Evolutionary conservation across 2,888 invertebrate genomes (phyloP).

Genomic region (Proisotoma minuta): DNA sequence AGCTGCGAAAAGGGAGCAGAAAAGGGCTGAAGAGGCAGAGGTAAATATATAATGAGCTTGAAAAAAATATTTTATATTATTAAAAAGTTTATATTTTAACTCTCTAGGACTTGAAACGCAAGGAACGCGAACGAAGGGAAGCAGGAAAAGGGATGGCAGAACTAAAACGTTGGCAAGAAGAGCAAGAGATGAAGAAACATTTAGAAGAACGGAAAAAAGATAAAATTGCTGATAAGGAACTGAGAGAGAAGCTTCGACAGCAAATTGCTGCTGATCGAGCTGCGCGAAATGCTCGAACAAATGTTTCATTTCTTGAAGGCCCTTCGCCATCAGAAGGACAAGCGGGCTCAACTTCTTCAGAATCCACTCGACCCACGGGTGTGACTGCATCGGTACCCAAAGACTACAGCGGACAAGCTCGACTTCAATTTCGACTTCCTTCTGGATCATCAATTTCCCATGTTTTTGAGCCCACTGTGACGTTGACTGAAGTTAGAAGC

Average conservation of each 20-base stretch:
- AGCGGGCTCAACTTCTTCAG: neutral
- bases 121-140: slow-evolving; percentile 68
- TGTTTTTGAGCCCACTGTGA: slow-evolving; percentile 65
- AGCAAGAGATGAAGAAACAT: slow-evolving; percentile 67
- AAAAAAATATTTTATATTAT: neutral
- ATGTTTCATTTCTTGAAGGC: slow-evolving; percentile 30
- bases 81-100: slow-evolving; percentile 4
- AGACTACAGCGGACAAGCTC: slow-evolving; percentile 56
- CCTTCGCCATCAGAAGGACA: neutral
- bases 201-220: slow-evolving; percentile 71
- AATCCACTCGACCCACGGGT: slow-evolving; percentile 5
- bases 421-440: slow-evolving; percentile 81
- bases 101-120: slow-evolving; percentile 51
- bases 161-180: slow-evolving; percentile 68
- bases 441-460: slow-evolving; percentile 71
- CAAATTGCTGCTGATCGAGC: slow-evolving; percentile 82
- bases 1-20: slow-evolving; percentile 62
- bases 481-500: slow-evolving; percentile 58
- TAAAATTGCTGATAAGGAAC: slow-evolving; percentile 67
- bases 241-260: slow-evolving; percentile 69
- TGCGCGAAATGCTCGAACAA: slow-evolving; percentile 54
- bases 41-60: slow-evolving; percentile 48
- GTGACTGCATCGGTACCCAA: slow-evolving; percentile 18
- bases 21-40: slow-evolving; percentile 64
- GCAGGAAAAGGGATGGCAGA: slow-evolving; percentile 69